phyloP scores from a whole-genome alignment of 2,113 vertebrate genomes.

The Urocynchramus pylzowi region DNA sequence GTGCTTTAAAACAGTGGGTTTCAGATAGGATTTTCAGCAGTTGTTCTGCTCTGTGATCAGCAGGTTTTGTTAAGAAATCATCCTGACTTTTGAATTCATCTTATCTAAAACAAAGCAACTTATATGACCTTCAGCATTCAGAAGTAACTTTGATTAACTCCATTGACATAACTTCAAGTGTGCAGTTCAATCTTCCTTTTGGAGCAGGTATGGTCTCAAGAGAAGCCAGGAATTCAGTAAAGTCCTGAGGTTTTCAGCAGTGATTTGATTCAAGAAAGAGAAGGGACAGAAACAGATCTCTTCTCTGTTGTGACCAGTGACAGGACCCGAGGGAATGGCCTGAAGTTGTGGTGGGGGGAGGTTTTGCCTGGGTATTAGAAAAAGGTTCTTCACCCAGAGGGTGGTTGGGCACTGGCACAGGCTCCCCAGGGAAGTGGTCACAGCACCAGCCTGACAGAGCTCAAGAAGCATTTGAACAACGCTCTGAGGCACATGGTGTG shows the following conservation, averaged over 20 bases:
- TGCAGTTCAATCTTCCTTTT: not conserved
- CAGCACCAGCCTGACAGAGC: not conserved
- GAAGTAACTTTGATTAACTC: not conserved
- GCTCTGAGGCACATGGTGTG: no score
- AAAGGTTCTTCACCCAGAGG: no score
- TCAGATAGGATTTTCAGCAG: not conserved
- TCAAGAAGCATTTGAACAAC: rapidly evolving
- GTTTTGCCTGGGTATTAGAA: rapidly evolving
- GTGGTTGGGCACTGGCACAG: not conserved
- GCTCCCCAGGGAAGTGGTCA: not conserved
- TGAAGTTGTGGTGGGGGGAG: not conserved
- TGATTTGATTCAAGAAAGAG: not conserved
- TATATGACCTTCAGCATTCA: not conserved
- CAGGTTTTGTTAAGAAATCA: not conserved
- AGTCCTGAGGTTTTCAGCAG: not conserved
- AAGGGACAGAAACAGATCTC: not conserved
- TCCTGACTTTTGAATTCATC: not conserved
- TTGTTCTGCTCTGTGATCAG: not conserved
- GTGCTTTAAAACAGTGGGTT: not conserved
- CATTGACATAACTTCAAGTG: not conserved
- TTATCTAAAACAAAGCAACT: not conserved
- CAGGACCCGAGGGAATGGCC: not conserved
- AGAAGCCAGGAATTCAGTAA: not conserved
- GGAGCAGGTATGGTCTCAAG: not conserved
- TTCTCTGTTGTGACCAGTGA: not conserved